Conservation (phyloP, 2,888 invertebrate genomes). For the Caenorhabditis afra region DNA sequence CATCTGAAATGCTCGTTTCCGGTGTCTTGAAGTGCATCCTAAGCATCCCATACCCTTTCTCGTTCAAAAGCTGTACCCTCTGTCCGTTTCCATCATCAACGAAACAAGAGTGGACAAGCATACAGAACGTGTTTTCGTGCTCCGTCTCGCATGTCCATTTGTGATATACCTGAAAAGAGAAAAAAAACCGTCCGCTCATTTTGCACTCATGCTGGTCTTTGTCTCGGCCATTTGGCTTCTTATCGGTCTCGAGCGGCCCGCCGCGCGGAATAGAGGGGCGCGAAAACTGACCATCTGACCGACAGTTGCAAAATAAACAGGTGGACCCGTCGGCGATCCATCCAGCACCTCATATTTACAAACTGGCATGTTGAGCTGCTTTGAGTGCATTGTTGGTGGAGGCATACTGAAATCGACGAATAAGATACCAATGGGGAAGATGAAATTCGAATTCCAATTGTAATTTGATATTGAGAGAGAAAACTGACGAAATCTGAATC, state of each 20-base stretch:
- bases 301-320: conserved; percentile 78
- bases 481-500: conserved; percentile 74
- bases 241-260: neutral
- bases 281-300: conserved; percentile 75
- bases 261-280: conserved; percentile 11
- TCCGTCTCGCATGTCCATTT: conserved; percentile 80
- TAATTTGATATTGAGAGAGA: conserved; percentile 3
- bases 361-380: conserved; percentile 78
- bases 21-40: too few species aligned
- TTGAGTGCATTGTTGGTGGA: conserved; percentile 76
- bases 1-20: conserved; percentile 70
- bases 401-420: conserved; percentile 74
- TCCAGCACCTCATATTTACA: conserved; percentile 79
- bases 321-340: conserved; percentile 77
- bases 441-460: conserved; percentile 15
- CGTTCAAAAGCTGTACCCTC: conserved; percentile 75
- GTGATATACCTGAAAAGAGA: conserved; percentile 74
- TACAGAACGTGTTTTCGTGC: conserved; percentile 77
- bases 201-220: too few species aligned
- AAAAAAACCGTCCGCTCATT: too few species aligned
- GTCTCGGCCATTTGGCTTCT: conserved; percentile 9
- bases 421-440: conserved; percentile 1
- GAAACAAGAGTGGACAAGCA: conserved; percentile 79
- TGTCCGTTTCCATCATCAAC: conserved; percentile 80
- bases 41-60: conserved; percentile 71